These are phyloP conservation scores for Cyanoramphus novaezelandiae DNA, from an alignment of 2,113 vertebrate genomes.

Conservation along the genomic window DNA sequence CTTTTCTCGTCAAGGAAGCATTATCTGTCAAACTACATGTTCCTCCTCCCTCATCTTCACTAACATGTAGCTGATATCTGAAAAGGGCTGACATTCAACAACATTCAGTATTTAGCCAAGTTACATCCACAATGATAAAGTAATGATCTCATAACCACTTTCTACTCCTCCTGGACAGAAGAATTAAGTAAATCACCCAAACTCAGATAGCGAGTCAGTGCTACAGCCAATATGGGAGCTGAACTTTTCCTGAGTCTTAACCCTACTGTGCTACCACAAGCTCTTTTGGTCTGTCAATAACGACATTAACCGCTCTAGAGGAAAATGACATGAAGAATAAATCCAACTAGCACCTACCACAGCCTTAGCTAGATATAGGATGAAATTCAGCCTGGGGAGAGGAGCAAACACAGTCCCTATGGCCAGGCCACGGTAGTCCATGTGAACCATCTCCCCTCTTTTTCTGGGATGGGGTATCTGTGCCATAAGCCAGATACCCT, in stretches of 20 bases:
- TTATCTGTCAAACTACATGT: not conserved
- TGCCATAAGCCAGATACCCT: not conserved
- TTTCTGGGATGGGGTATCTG: not conserved
- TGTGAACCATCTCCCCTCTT: not conserved
- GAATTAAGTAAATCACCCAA: not conserved
- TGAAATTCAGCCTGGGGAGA: not conserved
- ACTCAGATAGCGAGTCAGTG: rapidly evolving
- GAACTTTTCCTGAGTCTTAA: not conserved
- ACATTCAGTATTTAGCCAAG: not conserved
- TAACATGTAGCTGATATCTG: not conserved
- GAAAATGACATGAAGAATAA: not conserved
- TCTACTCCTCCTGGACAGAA: not conserved
- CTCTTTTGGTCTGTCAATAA: rapidly evolving
- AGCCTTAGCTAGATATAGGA: not conserved
- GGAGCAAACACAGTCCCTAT: rapidly evolving
- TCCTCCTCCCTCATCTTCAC: not conserved
- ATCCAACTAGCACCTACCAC: not conserved
- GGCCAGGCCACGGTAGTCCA: not conserved
- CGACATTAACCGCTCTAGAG: rapidly evolving
- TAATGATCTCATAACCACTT: not conserved
- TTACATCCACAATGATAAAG: not conserved
- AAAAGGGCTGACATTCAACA: not conserved
- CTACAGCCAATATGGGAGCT: not conserved
- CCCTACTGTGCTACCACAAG: not conserved
- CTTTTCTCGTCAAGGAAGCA: not conserved